Base-by-base conservation (phyloP, 1,140 invertebrate species). In the Drosophila athabasca region DNA sequence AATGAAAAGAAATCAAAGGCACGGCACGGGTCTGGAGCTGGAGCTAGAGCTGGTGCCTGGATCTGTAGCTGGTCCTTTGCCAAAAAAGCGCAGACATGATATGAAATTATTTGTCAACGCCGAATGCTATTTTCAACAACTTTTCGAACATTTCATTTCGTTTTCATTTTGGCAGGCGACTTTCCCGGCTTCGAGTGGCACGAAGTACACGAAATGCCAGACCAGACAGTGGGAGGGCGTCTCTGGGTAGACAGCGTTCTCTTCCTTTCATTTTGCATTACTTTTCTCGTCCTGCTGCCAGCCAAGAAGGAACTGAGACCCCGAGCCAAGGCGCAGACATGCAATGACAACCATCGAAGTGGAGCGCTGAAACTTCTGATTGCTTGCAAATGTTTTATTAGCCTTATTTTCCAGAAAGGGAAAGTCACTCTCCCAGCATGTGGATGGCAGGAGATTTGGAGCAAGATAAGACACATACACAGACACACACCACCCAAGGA, bases 41-140 rank as follows among this genome's bases (percentile, higher is more conserved):
- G 24, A 24, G 24, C 3, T 24, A 3, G 24, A 24, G 24, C 24
- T 24, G 24, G 24, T 5, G 24, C 24, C 17, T 19, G 17, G 17
- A 19, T 19, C 17, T 19, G 17, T 19, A 19, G 66, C 49, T 31
- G 15, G 45, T 67, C 22, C 62, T 49, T 55, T 61, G 73, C 52
- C 75, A 67, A 52, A 59, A 81, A 59, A 57, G 65, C 73, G 55
- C 62, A 76, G 71, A 89, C 84, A 89, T 88, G 84, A 84, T 88
- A 88, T 88, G 84, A 88, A 88, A 89, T 87, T 88, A 88, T 88
- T 88, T 88, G 83, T 88, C 83, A 88, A 88, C 83, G 83, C 70
- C 76, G 77, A 88, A 88, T 85, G 76, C 79, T 76, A 76, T 88
- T 87, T 88, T 87, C 83, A 88, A 79, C 83, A 88, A 89, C 84